Evolutionary conservation across 2,113 vertebrate genomes (phyloP).

Genomic region (Planiliza haematocheilus): DNA sequence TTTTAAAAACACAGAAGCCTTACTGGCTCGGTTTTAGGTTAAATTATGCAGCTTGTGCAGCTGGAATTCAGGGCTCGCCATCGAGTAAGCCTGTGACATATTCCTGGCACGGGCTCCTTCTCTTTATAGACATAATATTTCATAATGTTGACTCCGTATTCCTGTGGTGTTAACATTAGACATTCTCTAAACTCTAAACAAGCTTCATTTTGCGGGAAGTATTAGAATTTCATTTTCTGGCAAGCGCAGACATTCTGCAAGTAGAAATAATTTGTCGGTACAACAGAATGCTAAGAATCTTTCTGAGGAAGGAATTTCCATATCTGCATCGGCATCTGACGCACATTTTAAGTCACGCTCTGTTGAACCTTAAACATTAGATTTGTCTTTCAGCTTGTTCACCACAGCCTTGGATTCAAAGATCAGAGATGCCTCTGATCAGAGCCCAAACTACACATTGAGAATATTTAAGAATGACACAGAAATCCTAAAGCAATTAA

Average conservation of each 20-base stretch:
- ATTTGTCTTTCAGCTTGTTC: neutral
- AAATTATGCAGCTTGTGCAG: conserved; percentile 43
- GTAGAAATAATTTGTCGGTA: conserved; percentile 28
- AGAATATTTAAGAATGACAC: neutral
- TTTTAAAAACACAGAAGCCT: conserved; percentile 37
- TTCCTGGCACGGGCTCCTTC: conserved; percentile 54
- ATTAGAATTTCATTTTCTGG: conserved; percentile 52
- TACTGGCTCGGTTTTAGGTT: conserved; percentile 37
- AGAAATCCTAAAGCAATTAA: too few species aligned
- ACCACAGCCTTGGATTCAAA: neutral
- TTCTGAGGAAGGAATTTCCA: conserved; percentile 14
- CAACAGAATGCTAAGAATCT: conserved; percentile 32
- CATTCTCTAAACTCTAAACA: conserved; percentile 69
- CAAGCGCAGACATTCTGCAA: conserved; percentile 12
- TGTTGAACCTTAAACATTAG: conserved; percentile 2
- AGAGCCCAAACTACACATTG: neutral
- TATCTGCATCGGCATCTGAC: conserved; percentile 10
- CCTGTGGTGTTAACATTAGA: conserved; percentile 63
- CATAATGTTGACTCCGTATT: conserved; percentile 51
- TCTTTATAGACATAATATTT: conserved; percentile 65
- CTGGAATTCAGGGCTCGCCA: conserved; percentile 45
- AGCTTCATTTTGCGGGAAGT: conserved; percentile 44
- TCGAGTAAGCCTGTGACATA: conserved; percentile 54
- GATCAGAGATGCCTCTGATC: neutral
- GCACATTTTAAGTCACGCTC: conserved; percentile 5